Percentiles rank a stretch among this genome's conserved stretches.
phyloP scores from a whole-genome alignment of 92 coral and sea anemone species.

The Diadumene lineata region DNA sequence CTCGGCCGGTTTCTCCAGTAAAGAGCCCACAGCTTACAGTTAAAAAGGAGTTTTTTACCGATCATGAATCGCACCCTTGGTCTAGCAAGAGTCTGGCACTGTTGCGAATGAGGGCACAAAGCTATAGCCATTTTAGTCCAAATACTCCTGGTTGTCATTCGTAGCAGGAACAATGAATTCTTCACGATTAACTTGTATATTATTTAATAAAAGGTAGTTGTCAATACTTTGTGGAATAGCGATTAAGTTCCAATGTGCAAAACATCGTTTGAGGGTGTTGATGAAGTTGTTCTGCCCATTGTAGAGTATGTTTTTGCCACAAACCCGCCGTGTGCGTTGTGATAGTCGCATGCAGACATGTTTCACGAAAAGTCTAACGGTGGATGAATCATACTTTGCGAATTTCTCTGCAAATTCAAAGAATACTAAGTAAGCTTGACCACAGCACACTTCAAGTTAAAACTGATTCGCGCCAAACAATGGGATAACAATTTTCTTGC shows the following conservation, averaged over 20 bases:
- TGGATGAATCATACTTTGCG: too few species aligned
- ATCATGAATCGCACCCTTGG: slow-evolving; percentile 48
- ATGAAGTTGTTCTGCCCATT: background rate
- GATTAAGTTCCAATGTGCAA: too few species aligned
- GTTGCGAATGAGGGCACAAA: slow-evolving; percentile 77
- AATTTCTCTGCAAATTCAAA: too few species aligned
- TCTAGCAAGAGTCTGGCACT: slow-evolving; percentile 78
- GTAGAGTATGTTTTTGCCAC: background rate
- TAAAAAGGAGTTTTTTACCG: slow-evolving; percentile 44
- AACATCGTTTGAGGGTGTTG: background rate
- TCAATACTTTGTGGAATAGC: background rate
- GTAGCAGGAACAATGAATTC: background rate
- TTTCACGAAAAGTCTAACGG: too few species aligned
- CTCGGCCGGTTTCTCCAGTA: slow-evolving; percentile 53
- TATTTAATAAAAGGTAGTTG: background rate
- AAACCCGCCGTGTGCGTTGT: background rate
- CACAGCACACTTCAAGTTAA: background rate
- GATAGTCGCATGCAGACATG: background rate
- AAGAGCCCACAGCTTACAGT: slow-evolving; percentile 50
- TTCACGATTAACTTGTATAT: background rate
- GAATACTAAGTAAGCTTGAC: background rate
- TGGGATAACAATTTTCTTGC: too few species aligned
- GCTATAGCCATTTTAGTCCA: slow-evolving; percentile 24
- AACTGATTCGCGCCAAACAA: too few species aligned
- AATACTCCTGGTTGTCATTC: slow-evolving; percentile 18